Evolutionary conservation across 2,888 invertebrate species (phyloP).

Genomic region (Ormyrus nitidulus): DNA sequence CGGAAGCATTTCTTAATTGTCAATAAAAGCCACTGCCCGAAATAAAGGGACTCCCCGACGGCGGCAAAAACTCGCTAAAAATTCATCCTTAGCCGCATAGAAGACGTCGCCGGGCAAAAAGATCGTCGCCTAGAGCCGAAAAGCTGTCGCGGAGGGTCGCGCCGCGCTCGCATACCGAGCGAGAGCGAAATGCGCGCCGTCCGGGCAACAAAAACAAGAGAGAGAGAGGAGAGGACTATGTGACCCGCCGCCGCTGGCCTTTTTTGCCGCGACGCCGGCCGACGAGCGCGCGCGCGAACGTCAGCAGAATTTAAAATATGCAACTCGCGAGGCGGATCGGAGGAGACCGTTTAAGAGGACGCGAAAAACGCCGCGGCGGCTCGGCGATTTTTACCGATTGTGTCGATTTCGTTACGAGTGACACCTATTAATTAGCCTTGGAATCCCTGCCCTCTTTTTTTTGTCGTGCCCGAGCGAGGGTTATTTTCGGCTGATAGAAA

Average conservation of each 20-base stretch:
- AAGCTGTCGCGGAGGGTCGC: slow-evolving; percentile 49
- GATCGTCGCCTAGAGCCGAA: slow-evolving; percentile 39
- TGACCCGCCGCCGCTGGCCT: slow-evolving; percentile 62
- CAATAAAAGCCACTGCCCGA: too few relatives aligned
- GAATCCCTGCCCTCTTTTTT: too few relatives aligned
- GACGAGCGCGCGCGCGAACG: slow-evolving; percentile 65
- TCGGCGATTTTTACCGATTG: too few relatives aligned
- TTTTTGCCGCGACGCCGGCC: slow-evolving; percentile 68
- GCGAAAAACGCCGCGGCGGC: too few relatives aligned
- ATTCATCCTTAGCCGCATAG: slow-evolving; percentile 12
- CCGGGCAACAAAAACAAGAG: slow-evolving; percentile 55
- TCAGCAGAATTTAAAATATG: slow-evolving; percentile 73
- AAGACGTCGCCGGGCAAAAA: neutral
- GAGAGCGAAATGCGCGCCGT: slow-evolving; percentile 60
- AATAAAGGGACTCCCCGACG: too few relatives aligned
- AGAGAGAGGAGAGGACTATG: too few relatives aligned
- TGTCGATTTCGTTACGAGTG: too few relatives aligned
- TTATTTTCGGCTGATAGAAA: too few relatives aligned
- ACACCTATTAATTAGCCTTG: too few relatives aligned
- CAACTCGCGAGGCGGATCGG: slow-evolving; percentile 58
- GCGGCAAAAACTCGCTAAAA: slow-evolving; percentile 34
- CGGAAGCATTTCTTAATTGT: too few relatives aligned
- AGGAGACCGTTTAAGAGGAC: too few relatives aligned
- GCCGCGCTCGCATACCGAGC: slow-evolving; percentile 60
- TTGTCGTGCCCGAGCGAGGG: too few relatives aligned